A percentile compares a stretch with the other conserved stretches of the same genome.
phyloP scores from a whole-genome alignment of 2,113 vertebrate species.

The Plecotus auritus region DNA sequence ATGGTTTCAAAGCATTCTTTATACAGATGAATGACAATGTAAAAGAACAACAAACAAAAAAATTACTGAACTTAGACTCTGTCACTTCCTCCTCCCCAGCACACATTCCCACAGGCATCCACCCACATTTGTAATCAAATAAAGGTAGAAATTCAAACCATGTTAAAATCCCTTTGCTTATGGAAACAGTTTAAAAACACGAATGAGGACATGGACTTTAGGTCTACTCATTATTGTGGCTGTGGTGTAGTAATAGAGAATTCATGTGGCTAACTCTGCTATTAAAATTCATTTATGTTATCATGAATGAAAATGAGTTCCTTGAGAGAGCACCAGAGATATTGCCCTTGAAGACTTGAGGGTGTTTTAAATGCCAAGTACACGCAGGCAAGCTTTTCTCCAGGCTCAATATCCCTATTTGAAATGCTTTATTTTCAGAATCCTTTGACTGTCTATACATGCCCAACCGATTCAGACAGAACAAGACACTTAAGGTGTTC shows the following conservation, averaged over 20 bases:
- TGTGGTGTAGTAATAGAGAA: not conserved
- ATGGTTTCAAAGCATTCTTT: not conserved
- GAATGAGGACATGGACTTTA: not conserved
- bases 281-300: slow-evolving; percentile 23
- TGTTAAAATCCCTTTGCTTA: not conserved
- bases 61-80: not conserved
- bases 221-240: not conserved
- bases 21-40: not conserved
- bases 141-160: not conserved
- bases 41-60: not conserved
- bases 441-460: not conserved
- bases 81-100: not conserved
- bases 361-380: slow-evolving; percentile 11
- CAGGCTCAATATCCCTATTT: slow-evolving; percentile 23
- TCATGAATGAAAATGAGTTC: not conserved
- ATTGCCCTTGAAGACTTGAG: not conserved
- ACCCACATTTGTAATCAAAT: not conserved
- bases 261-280: not conserved
- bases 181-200: slow-evolving; percentile 7
- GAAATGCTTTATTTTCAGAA: slow-evolving; percentile 21
- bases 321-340: not conserved
- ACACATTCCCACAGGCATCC: not conserved
- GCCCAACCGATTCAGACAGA: slow-evolving; percentile 20
- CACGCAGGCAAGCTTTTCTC: not conserved
- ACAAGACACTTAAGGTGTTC: not conserved